These are phyloP conservation scores for Pseudonaja textilis DNA, from an alignment of 2,113 vertebrate species.

Conservation along the genomic window DNA sequence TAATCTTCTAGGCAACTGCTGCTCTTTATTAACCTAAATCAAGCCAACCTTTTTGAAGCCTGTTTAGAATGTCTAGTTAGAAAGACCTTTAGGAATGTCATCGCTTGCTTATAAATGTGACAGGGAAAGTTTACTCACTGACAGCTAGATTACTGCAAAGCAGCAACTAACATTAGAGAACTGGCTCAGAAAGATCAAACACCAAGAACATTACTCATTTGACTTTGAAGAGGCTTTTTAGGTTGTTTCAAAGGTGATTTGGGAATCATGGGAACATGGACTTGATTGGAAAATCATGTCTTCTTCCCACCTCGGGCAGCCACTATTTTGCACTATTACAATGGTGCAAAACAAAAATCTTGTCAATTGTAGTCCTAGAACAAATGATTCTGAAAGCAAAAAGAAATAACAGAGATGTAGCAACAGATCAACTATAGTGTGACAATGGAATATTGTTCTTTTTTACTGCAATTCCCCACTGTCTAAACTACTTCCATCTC, in stretches of 20 bases:
- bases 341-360: no score
- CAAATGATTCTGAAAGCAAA: not conserved
- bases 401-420: not conserved
- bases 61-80: slow-evolving; percentile 37
- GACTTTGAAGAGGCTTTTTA: not conserved
- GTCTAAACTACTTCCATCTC: not conserved
- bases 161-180: slow-evolving; percentile 19
- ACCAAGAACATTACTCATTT: not conserved
- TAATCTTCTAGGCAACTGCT: slow-evolving; percentile 54
- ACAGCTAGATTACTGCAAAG: slow-evolving; percentile 30
- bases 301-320: not conserved
- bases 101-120: slow-evolving; percentile 40
- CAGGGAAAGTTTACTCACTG: slow-evolving; percentile 6
- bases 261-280: not conserved
- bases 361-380: not conserved
- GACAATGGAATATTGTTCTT: not conserved
- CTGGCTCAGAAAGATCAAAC: not conserved
- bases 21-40: slow-evolving; percentile 53
- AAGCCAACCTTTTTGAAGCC: slow-evolving; percentile 49
- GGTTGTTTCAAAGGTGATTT: not conserved
- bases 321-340: not conserved
- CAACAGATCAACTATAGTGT: no score
- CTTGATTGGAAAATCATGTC: not conserved
- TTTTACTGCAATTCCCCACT: no score
- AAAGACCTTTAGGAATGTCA: slow-evolving; percentile 33